Conservation (phyloP, 2,113 vertebrate genomes). For the Cavia aperea region DNA sequence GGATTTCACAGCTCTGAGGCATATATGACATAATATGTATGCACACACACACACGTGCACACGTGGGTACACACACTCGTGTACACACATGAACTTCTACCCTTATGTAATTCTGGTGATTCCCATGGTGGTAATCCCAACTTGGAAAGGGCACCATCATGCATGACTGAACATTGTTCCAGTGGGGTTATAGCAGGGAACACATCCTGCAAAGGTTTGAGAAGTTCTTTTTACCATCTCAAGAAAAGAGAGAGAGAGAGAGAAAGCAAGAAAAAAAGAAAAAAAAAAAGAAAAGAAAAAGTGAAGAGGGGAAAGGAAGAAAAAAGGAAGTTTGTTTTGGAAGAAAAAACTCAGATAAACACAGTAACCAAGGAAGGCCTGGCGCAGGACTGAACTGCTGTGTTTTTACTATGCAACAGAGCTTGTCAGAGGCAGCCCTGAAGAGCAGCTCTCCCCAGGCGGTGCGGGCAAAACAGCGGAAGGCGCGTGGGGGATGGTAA, state of each 20-base stretch:
- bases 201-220: neutral
- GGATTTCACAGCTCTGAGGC: neutral
- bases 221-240: neutral
- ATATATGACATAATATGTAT: neutral
- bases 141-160: neutral
- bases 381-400: slow-evolving; percentile 52
- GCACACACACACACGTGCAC: too few species aligned
- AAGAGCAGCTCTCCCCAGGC: neutral
- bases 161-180: neutral
- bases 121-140: neutral
- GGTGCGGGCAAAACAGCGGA: neutral
- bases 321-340: neutral
- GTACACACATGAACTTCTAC: neutral
- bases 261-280: neutral
- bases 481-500: neutral
- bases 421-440: slow-evolving; percentile 16
- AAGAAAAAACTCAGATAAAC: neutral
- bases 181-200: neutral
- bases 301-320: neutral
- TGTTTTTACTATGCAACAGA: slow-evolving; percentile 70
- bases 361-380: neutral
- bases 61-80: neutral
- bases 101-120: neutral
- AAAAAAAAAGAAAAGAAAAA: too few species aligned
- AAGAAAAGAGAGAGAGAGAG: too few species aligned